Base-by-base conservation (phyloP, 2,113 vertebrate genomes). In the Crotalus helleri region DNA sequence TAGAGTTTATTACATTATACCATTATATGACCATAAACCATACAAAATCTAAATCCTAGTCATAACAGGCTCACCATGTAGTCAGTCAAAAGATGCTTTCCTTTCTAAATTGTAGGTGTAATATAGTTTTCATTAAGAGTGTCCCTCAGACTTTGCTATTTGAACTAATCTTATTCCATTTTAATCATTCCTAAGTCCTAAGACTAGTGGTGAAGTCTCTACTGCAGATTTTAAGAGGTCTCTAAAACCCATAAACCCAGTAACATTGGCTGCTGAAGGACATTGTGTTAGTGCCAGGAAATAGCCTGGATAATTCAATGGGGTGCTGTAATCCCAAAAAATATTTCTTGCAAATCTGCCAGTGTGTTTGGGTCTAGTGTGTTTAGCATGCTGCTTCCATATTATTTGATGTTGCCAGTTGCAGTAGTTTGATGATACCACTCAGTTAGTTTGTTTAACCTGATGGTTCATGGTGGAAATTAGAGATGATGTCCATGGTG, bases 241-340 rank as follows among this genome's bases (percentile, higher is more conserved):
- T 89, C 10, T 15, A 88, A 87, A 97, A 93, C n/a, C 49, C 44
- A 1, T 19, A 91, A 26, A 59, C 57, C 94, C 15, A 46, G 92
- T 95, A 94, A 96, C 94, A 1, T 95, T 93, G 92, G 91, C 21
- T 92, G 85, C 39, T 5, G 58, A 91, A 59, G 95, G 55, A 93
- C 89, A 81, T 96, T 89, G 89, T 44, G 89, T 46, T 8, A 49
- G 11, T 95, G 74, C 53, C 92, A 95, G 53, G 61, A 97, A 97
- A 96, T 88, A 96, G 44, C 88, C 96, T 85, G 94, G 4, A 96
- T 96, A 95, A 95, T 93, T 94, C 74, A 93, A 74, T 81, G 57
- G 61, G 21, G 23, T 44, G 85, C 5, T 87, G 1, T 86, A 46
- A 96, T 95, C 53, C n/a, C 92, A 90, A 93, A 93, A 96, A 96